These are phyloP conservation scores for Cryptomyrus ogoouensis DNA, from an alignment of 2,113 vertebrate genomes.

Conservation along the genomic window DNA sequence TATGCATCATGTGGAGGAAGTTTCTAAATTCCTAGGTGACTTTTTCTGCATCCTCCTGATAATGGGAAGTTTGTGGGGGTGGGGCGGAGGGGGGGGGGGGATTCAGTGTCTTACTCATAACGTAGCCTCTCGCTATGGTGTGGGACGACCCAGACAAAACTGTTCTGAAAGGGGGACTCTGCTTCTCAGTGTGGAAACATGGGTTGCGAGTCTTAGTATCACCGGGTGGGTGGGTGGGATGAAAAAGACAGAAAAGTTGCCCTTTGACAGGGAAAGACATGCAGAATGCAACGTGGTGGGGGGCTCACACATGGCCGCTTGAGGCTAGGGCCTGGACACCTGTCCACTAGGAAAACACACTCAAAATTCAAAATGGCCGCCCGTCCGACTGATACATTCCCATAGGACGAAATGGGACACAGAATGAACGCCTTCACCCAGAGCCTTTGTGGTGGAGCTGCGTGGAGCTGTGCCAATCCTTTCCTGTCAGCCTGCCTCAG, in stretches of 20 bases:
- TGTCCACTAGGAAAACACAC: not conserved
- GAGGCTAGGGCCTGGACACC: not conserved
- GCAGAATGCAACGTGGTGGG: too few species aligned
- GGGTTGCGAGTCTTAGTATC: not conserved
- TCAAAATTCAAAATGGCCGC: not conserved
- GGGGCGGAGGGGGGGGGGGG: conserved; percentile 26
- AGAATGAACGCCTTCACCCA: not conserved
- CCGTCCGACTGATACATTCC: not conserved
- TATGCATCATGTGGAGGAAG: conserved; percentile 54
- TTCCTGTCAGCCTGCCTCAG: not conserved
- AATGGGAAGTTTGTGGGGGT: not conserved
- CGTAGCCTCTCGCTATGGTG: conserved; percentile 45
- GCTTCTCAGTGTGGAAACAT: not conserved
- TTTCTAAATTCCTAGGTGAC: conserved; percentile 58
- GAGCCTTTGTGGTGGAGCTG: not conserved
- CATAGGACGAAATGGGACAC: not conserved
- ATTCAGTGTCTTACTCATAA: conserved; percentile 38
- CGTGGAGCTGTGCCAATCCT: not conserved
- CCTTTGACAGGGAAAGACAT: not conserved
- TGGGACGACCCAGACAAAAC: conserved; percentile 29
- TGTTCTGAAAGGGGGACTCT: conserved; percentile 17
- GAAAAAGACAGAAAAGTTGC: not conserved
- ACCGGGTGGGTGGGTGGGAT: too few species aligned
- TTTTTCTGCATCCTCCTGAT: conserved; percentile 6
- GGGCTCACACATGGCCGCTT: not conserved